These are phyloP conservation scores for Origma solitaria DNA, from an alignment of 2,113 vertebrate genomes.

Conservation along the genomic window DNA sequence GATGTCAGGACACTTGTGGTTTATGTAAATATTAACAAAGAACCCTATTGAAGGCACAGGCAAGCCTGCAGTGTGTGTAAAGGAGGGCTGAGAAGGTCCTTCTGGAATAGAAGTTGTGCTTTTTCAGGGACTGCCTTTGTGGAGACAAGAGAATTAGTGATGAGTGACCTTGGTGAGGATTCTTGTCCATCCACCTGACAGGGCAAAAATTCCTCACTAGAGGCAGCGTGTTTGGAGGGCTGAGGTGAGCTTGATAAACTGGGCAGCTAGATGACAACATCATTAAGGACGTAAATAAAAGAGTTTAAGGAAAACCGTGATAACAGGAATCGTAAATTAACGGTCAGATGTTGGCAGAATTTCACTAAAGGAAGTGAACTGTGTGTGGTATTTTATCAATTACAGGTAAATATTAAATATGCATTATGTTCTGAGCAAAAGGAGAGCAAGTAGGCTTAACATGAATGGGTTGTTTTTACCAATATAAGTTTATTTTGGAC, in stretches of 20 bases:
- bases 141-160: background rate
- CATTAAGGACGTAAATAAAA: background rate
- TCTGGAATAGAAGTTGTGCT: background rate
- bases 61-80: background rate
- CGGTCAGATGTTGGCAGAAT: background rate
- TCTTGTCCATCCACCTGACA: background rate
- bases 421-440: background rate
- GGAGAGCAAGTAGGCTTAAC: background rate
- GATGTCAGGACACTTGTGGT: background rate
- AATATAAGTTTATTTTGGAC: background rate
- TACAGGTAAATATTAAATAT: background rate
- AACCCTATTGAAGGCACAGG: background rate
- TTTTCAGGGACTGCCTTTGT: background rate
- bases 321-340: conserved; percentile 8
- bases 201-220: background rate
- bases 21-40: background rate
- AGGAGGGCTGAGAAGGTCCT: background rate
- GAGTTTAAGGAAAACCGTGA: background rate
- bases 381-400: background rate
- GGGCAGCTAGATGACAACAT: background rate
- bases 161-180: background rate
- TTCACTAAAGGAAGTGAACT: background rate
- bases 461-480: background rate
- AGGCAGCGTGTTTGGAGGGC: background rate
- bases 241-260: background rate